These are phyloP conservation scores for Emmelina monodactyla DNA, from an alignment of 2,888 invertebrate species.

Conservation along the genomic window DNA sequence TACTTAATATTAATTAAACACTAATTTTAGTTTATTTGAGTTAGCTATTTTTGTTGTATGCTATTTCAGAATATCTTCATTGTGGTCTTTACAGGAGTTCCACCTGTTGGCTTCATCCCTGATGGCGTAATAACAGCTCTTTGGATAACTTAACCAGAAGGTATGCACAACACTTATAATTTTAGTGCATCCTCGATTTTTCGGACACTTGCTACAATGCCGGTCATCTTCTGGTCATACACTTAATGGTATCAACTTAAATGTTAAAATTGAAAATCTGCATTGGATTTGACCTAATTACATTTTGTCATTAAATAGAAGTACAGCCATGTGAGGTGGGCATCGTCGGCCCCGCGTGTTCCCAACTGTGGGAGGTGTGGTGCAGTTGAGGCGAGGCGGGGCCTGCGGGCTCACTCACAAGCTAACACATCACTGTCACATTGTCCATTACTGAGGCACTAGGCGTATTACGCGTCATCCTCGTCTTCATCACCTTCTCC, in stretches of 20 bases:
- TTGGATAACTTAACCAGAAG: no score
- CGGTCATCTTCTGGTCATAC: no score
- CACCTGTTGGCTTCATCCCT: no score
- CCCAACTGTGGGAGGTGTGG: slow-evolving; percentile 43
- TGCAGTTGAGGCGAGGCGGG: slow-evolving; percentile 58
- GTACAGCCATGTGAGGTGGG: slow-evolving; percentile 63
- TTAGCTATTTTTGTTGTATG: no score
- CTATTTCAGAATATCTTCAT: no score
- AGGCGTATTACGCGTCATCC: slow-evolving; percentile 64
- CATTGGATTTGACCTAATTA: slow-evolving; percentile 58
- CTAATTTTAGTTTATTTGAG: no score
- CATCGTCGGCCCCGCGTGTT: slow-evolving; percentile 56
- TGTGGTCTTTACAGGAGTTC: no score
- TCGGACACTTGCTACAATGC: no score
- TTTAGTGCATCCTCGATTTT: no score
- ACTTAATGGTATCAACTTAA: slow-evolving; percentile 58
- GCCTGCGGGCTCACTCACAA: slow-evolving; percentile 50
- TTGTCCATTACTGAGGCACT: slow-evolving; percentile 55
- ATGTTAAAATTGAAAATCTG: slow-evolving; percentile 53
- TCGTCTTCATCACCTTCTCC: slow-evolving; percentile 61
- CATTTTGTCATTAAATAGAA: slow-evolving; percentile 66
- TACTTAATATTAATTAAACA: no score
- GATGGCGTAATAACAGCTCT: no score
- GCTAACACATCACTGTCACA: slow-evolving; percentile 66
- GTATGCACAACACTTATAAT: no score